These are phyloP conservation scores for Okapia johnstoni DNA, from an alignment of 2,113 vertebrate genomes.

Conservation along the genomic window DNA sequence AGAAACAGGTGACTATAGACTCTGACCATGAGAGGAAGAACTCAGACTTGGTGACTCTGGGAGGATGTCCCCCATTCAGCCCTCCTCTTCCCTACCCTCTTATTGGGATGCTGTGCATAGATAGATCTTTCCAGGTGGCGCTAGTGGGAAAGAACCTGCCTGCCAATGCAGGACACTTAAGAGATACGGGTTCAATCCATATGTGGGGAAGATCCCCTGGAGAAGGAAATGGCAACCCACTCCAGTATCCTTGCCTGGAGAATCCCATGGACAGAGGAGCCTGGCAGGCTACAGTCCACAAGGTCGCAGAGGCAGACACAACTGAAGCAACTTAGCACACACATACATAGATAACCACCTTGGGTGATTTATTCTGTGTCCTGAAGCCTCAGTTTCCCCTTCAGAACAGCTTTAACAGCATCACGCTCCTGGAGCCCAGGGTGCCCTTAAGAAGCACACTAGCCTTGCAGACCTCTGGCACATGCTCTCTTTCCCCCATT, in stretches of 20 bases:
- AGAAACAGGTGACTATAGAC: not conserved
- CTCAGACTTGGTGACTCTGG: not conserved
- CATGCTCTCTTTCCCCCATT: not conserved
- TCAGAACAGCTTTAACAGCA: not conserved
- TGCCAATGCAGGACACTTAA: not conserved
- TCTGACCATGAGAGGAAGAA: not conserved
- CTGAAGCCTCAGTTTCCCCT: not conserved
- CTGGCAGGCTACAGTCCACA: not conserved
- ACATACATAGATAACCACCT: not conserved
- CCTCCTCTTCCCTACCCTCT: not conserved
- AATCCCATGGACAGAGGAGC: not conserved
- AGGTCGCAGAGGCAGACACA: not conserved
- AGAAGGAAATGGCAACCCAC: not conserved
- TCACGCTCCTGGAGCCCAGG: not conserved
- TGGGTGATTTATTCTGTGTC: not conserved
- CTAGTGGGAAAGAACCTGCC: not conserved
- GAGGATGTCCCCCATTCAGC: not conserved
- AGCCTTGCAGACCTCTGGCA: not conserved
- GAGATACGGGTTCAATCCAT: not conserved
- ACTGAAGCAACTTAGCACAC: not conserved
- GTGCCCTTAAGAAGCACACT: not conserved
- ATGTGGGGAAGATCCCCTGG: not conserved
- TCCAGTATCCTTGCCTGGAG: not conserved
- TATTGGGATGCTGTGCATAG: not conserved
- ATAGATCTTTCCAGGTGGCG: not conserved